A percentile compares a stretch with the other conserved stretches of the same genome.
Evolutionary conservation across 2,888 invertebrate genomes (phyloP).

Genomic region (Lepidocyrtoides sp.): DNA sequence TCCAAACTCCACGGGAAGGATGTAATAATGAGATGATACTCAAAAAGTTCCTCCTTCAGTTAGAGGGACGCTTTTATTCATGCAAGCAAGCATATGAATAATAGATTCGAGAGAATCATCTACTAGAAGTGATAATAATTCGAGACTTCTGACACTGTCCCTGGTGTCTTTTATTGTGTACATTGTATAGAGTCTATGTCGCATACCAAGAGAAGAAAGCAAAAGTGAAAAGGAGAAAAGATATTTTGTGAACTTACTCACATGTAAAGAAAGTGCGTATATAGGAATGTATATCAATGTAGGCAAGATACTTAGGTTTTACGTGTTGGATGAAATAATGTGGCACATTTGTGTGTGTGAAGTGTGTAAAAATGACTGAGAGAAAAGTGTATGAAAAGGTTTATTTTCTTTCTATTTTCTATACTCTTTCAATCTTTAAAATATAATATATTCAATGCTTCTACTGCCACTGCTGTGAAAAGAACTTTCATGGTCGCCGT

Average conservation of each 20-base stretch:
- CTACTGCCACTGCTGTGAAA: not conserved
- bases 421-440: conserved; percentile 13
- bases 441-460: conserved; percentile 6
- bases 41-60: not conserved
- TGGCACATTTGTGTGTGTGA: conserved; percentile 23
- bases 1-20: not conserved
- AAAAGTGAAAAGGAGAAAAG: not conserved
- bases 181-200: not conserved
- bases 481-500: conserved; percentile 40
- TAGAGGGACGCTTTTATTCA: not conserved
- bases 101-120: too few relatives aligned
- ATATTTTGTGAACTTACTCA: not conserved
- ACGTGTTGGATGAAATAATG: not conserved
- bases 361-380: not conserved
- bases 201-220: not conserved
- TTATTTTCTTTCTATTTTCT: conserved; percentile 1
- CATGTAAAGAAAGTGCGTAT: not conserved
- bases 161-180: conserved; percentile 1
- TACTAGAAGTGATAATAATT: not conserved
- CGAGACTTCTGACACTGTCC: conserved; percentile 14
- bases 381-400: conserved; percentile 12
- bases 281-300: too few relatives aligned
- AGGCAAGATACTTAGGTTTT: not conserved
- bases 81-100: conserved; percentile 19
- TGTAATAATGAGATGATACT: not conserved